Percentiles rank a stretch among this genome's conserved stretches.
Conservation (phyloP, 1,140 invertebrate species). For the Eriocheir sinensis region DNA sequence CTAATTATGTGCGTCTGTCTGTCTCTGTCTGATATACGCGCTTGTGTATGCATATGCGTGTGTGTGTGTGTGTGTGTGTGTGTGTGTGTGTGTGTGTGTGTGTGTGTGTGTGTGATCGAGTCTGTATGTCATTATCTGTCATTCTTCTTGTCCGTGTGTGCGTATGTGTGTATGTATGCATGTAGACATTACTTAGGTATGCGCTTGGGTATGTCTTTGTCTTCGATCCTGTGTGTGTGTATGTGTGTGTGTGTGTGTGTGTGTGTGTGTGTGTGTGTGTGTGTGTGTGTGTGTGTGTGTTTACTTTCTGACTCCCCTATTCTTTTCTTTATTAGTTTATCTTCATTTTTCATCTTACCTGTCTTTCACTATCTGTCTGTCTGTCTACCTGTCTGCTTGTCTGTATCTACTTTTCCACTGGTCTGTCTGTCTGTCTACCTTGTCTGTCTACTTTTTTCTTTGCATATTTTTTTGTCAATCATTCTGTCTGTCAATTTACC, state of each 20-base stretch:
- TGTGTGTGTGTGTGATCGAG: background rate
- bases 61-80: background rate
- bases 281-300: background rate
- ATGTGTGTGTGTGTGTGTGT: constrained; percentile 9
- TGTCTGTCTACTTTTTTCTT: too few species aligned
- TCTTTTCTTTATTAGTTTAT: background rate
- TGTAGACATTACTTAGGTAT: too few species aligned
- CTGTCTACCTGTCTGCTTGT: background rate
- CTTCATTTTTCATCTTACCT: too few species aligned
- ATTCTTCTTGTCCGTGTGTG: background rate
- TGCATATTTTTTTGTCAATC: too few species aligned
- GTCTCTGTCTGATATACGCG: background rate
- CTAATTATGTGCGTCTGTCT: too few species aligned
- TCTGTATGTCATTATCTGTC: too few species aligned
- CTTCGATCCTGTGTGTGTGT: constrained; percentile 22
- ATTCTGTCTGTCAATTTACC: too few species aligned
- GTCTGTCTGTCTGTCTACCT: too few species aligned
- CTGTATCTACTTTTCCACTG: too few species aligned
- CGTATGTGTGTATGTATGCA: background rate
- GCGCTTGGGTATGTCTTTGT: background rate
- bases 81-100: background rate
- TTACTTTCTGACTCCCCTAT: background rate
- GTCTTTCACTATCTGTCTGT: too few species aligned
- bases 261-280: constrained; percentile 4
- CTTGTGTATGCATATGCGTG: background rate